Conservation (phyloP, 2,888 invertebrate species). For the Oxyteleia sp. region DNA sequence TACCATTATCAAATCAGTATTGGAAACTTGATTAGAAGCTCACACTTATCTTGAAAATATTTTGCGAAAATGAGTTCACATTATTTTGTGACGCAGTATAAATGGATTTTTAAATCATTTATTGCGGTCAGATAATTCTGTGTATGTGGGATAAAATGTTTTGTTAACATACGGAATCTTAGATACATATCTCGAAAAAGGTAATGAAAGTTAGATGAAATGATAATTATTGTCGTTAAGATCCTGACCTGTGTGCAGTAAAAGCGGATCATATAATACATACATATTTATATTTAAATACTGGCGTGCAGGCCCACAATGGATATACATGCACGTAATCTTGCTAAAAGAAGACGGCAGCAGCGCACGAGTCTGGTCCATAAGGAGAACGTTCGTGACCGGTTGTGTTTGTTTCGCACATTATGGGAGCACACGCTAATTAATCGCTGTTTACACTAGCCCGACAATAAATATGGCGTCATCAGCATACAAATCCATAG, state of each 20-base stretch:
- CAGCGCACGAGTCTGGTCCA: conserved; percentile 21
- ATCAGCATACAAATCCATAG: conserved; percentile 16
- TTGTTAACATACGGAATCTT: conserved; percentile 51
- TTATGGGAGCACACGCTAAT: conserved; percentile 80
- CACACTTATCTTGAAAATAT: neutral
- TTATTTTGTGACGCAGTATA: neutral
- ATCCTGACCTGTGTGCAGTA: conserved; percentile 52
- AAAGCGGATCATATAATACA: conserved; percentile 56
- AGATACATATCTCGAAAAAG: conserved; percentile 48
- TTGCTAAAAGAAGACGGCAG: conserved; percentile 31
- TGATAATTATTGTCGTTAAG: conserved; percentile 68
- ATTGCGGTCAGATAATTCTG: conserved; percentile 55
- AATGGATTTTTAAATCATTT: conserved; percentile 7
- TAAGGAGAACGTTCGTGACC: conserved; percentile 61
- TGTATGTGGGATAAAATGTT: conserved; percentile 58
- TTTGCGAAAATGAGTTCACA: neutral
- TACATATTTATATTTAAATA: too few relatives aligned
- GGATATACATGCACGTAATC: too few relatives aligned
- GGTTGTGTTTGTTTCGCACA: conserved; percentile 65
- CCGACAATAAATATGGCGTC: conserved; percentile 28
- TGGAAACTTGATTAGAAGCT: too few relatives aligned
- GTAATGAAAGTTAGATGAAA: conserved; percentile 72
- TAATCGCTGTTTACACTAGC: conserved; percentile 82
- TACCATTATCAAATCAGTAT: too few relatives aligned
- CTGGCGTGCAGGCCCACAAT: too few relatives aligned